phyloP scores from a whole-genome alignment of 2,113 vertebrate species.

The Oreochromis spilurus region DNA sequence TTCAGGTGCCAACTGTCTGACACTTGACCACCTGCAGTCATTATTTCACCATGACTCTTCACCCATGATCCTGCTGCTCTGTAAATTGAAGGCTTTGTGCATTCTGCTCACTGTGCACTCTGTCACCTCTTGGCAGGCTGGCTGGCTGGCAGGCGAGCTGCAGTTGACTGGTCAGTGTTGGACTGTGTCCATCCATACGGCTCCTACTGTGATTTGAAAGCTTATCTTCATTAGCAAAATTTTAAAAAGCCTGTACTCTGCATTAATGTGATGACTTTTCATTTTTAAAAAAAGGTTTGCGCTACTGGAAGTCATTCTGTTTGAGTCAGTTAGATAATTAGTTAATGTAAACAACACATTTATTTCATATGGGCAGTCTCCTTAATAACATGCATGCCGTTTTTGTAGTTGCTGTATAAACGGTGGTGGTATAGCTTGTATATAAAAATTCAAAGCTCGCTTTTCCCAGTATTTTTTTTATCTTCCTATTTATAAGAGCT shows the following conservation, averaged over 20 bases:
- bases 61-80: slow-evolving; percentile 1
- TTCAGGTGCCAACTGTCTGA: slow-evolving; percentile 28
- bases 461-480: slow-evolving; percentile 32
- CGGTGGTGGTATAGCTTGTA: not conserved
- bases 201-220: slow-evolving; percentile 50
- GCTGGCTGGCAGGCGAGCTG: slow-evolving; percentile 14
- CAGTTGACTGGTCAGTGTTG: slow-evolving; percentile 32
- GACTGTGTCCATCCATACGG: slow-evolving; percentile 31
- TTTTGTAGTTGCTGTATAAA: not conserved
- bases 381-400: not conserved
- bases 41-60: slow-evolving; percentile 33
- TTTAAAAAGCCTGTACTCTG: slow-evolving; percentile 14
- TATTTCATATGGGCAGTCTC: not conserved
- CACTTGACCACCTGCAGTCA: slow-evolving; percentile 35
- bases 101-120: slow-evolving; percentile 36
- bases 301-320: slow-evolving; percentile 7
- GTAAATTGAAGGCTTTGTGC: slow-evolving; percentile 28
- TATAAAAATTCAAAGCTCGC: not conserved
- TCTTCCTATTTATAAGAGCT: not conserved
- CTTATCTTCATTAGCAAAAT: slow-evolving; percentile 56
- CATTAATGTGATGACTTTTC: slow-evolving; percentile 13
- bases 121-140: slow-evolving; percentile 35
- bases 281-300: not conserved
- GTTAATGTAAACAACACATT: not conserved
- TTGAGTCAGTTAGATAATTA: slow-evolving; percentile 21